These are phyloP conservation scores for Drosophila suzukii DNA, from an alignment of 1,140 invertebrate genomes.

Conservation along the genomic window DNA sequence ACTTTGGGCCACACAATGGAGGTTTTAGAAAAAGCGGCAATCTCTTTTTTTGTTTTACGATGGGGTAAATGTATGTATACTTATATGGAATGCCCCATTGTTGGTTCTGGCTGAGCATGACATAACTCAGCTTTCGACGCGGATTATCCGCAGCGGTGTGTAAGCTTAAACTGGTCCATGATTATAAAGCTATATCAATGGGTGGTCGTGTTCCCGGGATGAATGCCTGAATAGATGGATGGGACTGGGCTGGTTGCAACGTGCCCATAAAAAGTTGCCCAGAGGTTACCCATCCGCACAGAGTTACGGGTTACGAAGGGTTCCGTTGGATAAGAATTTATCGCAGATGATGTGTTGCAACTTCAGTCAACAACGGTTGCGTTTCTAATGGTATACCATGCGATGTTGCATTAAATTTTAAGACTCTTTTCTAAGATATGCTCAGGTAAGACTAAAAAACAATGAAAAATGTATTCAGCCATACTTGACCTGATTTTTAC, in stretches of 20 bases:
- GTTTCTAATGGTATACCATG: neutral
- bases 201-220: slow-evolving; percentile 23
- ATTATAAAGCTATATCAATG: slow-evolving; percentile 31
- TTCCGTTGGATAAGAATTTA: slow-evolving; percentile 5
- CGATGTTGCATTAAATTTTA: no score
- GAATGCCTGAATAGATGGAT: slow-evolving; percentile 10
- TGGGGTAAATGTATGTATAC: slow-evolving; percentile 2
- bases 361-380: neutral
- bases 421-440: no score
- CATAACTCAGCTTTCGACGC: slow-evolving; percentile 59
- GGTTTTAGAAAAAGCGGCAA: slow-evolving; percentile 42
- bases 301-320: slow-evolving; percentile 2
- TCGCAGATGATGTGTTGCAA: neutral
- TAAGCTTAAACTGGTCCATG: slow-evolving; percentile 49
- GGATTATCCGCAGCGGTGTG: slow-evolving; percentile 57
- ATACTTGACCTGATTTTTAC: no score
- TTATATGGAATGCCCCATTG: slow-evolving; percentile 42
- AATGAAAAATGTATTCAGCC: no score
- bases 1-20: slow-evolving; percentile 57
- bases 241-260: slow-evolving; percentile 11
- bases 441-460: no score
- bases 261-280: slow-evolving; percentile 1
- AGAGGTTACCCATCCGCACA: slow-evolving; percentile 7
- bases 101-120: slow-evolving; percentile 46
- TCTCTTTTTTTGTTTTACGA: slow-evolving; percentile 37